Evolutionary conservation across 2,113 vertebrate genomes (phyloP), one percentile per base, ranked within the genome.

Genomic region (Phylloscopus whistleri): DNA sequence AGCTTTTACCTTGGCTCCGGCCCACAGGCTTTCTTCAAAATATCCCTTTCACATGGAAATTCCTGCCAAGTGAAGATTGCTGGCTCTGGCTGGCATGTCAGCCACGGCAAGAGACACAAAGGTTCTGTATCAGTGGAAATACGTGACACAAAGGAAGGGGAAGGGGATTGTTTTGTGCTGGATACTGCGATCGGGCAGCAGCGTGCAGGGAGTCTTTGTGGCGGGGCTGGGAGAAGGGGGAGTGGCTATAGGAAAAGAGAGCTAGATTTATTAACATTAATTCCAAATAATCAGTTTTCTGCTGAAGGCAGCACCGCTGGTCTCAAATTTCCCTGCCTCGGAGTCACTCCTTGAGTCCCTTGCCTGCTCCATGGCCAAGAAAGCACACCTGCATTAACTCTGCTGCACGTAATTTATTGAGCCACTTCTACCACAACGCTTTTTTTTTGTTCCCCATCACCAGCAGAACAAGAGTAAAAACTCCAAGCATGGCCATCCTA

Each of bases 21-120:
- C 93, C 75, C 92, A 93, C 52, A 20, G 37, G 52, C 82, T 96
- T 86, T 86, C 93, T 94, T 96, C 85, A 81, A 31, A 93, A 70
- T 75, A 74, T 81, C 87, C 82, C n/a, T 96, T 96, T 97, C 95
- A 95, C 82, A 94, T 92, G 94, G 87, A 93, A 97, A 94, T 96
- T 83, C 44, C 53, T 94, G 87, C 94, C 90, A 88, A 94, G 90
- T 66, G 94, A 97, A 94, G 95, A 96, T 74, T 88, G 82, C 83
- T 70, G 44, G 72, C 59, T n/a, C 85, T 67, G 82, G 64, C 72
- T 95, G 93, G 63, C 82, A 33, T 52, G 87, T 91, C 93, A 94
- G 72, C 85, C 83, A 7, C 3, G 43, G 90, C 86, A 73, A 80
- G 80, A 49, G 63, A 76, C 79, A 90, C 67, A 93, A 77, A 87